phyloP scores from a whole-genome alignment of 2,113 vertebrate species.

The Girardinichthys multiradiatus region DNA sequence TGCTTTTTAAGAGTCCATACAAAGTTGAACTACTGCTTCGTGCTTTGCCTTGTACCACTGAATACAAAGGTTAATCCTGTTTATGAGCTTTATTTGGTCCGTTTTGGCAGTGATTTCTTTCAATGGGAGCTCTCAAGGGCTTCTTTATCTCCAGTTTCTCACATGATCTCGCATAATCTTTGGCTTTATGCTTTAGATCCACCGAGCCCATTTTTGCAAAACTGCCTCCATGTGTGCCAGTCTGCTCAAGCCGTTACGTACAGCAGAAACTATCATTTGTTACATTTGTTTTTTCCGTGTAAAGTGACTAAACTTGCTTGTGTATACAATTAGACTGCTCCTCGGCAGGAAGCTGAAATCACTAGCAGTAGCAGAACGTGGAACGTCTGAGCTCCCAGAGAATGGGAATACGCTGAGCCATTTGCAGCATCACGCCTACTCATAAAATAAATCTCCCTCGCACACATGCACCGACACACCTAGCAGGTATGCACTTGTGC shows the following conservation, averaged over 20 bases:
- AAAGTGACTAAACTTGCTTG: conserved; percentile 60
- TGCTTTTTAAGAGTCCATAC: not conserved
- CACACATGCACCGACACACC: conserved; percentile 2
- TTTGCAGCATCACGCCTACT: conserved; percentile 46
- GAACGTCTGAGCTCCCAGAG: conserved; percentile 20
- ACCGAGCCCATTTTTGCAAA: not conserved
- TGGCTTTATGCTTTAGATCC: not conserved
- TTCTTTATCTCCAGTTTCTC: conserved; percentile 35
- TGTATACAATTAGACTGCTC: conserved; percentile 58
- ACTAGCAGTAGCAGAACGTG: conserved; percentile 23
- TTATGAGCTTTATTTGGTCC: conserved; percentile 25
- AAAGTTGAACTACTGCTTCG: not conserved
- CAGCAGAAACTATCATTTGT: not conserved
- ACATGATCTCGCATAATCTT: conserved; percentile 37
- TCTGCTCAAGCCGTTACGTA: conserved; percentile 1
- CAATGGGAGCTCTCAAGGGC: not conserved
- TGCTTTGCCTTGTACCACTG: not conserved
- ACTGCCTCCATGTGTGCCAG: not conserved
- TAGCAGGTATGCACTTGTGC: conserved; percentile 10
- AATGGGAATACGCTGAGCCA: conserved; percentile 65
- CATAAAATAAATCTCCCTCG: conserved; percentile 6
- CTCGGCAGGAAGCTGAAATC: conserved; percentile 17
- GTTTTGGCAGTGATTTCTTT: conserved; percentile 11
- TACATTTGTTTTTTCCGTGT: conserved; percentile 31
- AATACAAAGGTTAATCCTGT: conserved; percentile 15